Percentiles rank a stretch among this genome's conserved stretches.
Conservation (phyloP, 2,113 vertebrate genomes). For the Pomatostomus ruficeps region DNA sequence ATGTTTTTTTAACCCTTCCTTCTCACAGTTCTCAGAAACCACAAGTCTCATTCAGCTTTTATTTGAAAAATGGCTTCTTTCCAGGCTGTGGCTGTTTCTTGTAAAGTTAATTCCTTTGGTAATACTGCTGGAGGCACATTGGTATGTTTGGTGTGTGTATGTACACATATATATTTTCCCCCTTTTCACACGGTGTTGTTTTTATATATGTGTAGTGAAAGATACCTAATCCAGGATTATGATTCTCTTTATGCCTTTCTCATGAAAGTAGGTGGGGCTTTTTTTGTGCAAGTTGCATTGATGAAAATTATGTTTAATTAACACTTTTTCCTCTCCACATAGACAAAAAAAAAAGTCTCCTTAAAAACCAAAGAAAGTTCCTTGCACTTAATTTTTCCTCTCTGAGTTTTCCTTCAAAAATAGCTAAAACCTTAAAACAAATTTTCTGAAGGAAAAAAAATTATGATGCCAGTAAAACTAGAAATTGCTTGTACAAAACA, state of each 20-base stretch:
- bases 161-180: slow-evolving; percentile 34
- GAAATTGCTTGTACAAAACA: neutral
- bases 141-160: slow-evolving; percentile 42
- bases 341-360: neutral
- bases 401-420: neutral
- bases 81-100: slow-evolving; percentile 46
- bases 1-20: slow-evolving; percentile 61
- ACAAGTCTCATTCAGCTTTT: slow-evolving; percentile 27
- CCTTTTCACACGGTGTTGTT: slow-evolving; percentile 58
- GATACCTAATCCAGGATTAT: slow-evolving; percentile 67
- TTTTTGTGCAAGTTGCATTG: neutral
- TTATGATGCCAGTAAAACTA: neutral
- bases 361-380: neutral
- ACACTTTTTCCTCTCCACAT: neutral
- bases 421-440: neutral
- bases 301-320: slow-evolving; percentile 55
- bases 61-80: slow-evolving; percentile 22
- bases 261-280: slow-evolving; percentile 57
- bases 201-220: slow-evolving; percentile 51
- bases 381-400: neutral
- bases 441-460: neutral
- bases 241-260: slow-evolving; percentile 56
- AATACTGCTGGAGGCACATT: slow-evolving; percentile 46
- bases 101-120: slow-evolving; percentile 49
- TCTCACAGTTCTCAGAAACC: slow-evolving; percentile 43